Evolutionary conservation across 2,888 invertebrate genomes (phyloP), one percentile per base, ranked within the genome.

Genomic region (Rhaphigaster nebulosa): DNA sequence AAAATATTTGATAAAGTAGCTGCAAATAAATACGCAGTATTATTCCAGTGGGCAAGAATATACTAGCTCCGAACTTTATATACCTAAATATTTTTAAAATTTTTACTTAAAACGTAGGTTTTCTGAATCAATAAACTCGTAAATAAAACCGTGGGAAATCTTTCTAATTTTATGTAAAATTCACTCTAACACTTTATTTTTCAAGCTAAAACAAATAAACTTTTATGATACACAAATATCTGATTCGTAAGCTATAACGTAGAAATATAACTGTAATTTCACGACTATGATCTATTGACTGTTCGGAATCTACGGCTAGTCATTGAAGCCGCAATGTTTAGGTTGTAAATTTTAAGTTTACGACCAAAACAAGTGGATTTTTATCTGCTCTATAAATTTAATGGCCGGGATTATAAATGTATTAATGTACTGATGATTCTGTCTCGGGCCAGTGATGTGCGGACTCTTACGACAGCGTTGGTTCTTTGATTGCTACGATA

Each of bases 291-390:
- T 76, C 70, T 76, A 76, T 76, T 38, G 70, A 38, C 70, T 76
- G 20, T 26, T 38, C 20, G 23, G 38, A 38, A 0, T 26, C 38
- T 76, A 76, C 70, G 65, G 0, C 80, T 80, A 84, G 84, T 41
- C 41, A 50, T 45, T 41, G 84, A 84, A 26, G 45, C 45, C 84
- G 84, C 84, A 84, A 41, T 84, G 90, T 89, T 89, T 90, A n/a
- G 89, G 91, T 80, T 80, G 87, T 91, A 91, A 91, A 91, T 91
- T 91, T 90, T 90, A 88, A 87, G 50, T 91, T 91, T 91, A 91
- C 91, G 91, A 91, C 90, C 88, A 88, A 90, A 91, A 90, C 91
- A 90, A 90, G 91, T 91, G 89, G 91, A 91, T 90, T 91, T 90
- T 91, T 91, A 91, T 91, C 91, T 90, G 65, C 70, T 50, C 91